Conservation (phyloP, 1,140 invertebrate genomes). For the Drosophila nebulosa region DNA sequence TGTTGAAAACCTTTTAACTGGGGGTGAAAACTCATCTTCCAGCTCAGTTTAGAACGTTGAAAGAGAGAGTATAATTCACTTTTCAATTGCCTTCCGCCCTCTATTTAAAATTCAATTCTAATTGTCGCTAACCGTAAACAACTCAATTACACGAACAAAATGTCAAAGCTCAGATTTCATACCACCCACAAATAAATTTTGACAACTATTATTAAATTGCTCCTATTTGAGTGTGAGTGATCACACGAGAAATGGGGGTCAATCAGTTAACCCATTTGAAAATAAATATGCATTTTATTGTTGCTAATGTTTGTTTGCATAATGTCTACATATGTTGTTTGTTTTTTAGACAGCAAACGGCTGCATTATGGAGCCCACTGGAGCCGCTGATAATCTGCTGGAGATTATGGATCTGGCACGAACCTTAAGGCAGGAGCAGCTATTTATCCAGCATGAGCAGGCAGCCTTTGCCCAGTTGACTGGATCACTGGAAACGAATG, state of each 20-base stretch:
- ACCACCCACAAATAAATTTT: neutral
- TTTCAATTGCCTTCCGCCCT: neutral
- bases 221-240: too few relatives aligned
- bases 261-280: neutral
- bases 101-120: neutral
- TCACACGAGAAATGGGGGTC: neutral
- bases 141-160: neutral
- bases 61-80: neutral
- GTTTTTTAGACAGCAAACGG: neutral
- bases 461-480: slow-evolving; percentile 69
- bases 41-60: too few relatives aligned
- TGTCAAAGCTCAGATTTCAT: neutral
- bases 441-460: slow-evolving; percentile 79
- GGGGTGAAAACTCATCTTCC: too few relatives aligned
- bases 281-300: too few relatives aligned
- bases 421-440: slow-evolving; percentile 76
- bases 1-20: too few relatives aligned
- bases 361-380: slow-evolving; percentile 68
- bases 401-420: slow-evolving; percentile 80
- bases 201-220: neutral
- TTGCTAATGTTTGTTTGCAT: neutral
- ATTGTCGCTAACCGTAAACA: neutral
- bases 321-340: too few relatives aligned
- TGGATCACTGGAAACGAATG: slow-evolving; percentile 62
- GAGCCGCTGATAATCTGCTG: slow-evolving; percentile 73